Evolutionary conservation across 1,140 invertebrate genomes (phyloP), one percentile per base, ranked within the genome.

Genomic region (Maconellicoccus hirsutus): DNA sequence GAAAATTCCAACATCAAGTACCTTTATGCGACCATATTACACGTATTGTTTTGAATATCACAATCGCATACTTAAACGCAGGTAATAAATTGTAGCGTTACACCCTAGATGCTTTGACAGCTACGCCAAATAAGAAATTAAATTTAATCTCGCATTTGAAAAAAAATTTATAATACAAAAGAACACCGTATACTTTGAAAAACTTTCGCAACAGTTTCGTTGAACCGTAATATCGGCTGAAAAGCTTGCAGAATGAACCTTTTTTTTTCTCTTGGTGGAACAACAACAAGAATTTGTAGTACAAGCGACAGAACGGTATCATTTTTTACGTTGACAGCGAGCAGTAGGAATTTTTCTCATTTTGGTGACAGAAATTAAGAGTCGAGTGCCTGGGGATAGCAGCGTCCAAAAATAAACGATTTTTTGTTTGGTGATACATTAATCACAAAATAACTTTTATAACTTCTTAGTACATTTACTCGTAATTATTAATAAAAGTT

Each of bases 311-410:
- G n/a, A 52, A 16, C 42, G 6, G 42, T 52, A 52, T 52, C 42
- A 52, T 52, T 52, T 52, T 52, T 52, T 52, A 52, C 42, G 16
- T 52, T 52, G 42, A 52, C 42, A 52, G 42, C n/a, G n/a, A 52
- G 2, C 3, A 16, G 42, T 52, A 52, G n/a, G 42, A 16, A 52
- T 52, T 52, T 52, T 52, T 52, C 42, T 52, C 42, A 52, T 52
- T 52, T 16, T 52, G 2, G 42, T 52, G 42, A 3, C 42, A 52
- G 42, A 52, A 14, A 52, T 52, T 52, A 52, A 52, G 42, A 52
- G 16, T 52, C 4, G 42, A 8, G n/a, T 16, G 42, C 3, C 6
- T 16, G 42, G 42, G n/a, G n/a, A 16, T 52, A 14, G 12, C 6
- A 52, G n/a, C n/a, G 42, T 8, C 3, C n/a, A 33, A n/a, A n/a